Evolutionary conservation across 1,140 invertebrate genomes (phyloP), one percentile per base, ranked within the genome.

Genomic region (Wasmannia auropunctata): DNA sequence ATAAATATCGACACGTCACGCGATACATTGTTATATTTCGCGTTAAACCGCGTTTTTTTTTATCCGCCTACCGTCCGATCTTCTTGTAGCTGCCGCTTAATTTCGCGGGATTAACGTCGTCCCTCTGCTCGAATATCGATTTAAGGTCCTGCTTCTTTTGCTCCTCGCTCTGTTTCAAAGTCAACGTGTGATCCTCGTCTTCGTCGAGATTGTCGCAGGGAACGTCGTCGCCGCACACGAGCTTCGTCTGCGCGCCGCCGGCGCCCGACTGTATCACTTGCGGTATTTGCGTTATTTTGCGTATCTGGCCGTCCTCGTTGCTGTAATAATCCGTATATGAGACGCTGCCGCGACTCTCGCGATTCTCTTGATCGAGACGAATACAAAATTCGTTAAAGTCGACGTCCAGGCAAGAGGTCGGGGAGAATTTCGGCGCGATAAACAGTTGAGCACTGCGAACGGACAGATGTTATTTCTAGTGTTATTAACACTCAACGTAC

Each of bases 381-480:
- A 96, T 95, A 86, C 96, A 96, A 86, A 96, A 96, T 85, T 95
- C 95, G 87, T 94, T 95, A 70, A 96, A 95, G 86, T 96, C 96
- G 83, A 96, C 94, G 88, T 96, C 96, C 70, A 96, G 88, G 62
- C 95, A 95, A 46, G 95, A 94, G 76, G 94, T 94, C 46, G 95
- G 92, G 25, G 96, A 95, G 90, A 96, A 96, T 91, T 96, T 96
- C 67, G 95, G 95, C 31, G 91, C 86, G 91, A 92, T 93, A 89
- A 92, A 93, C 7, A 90, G 89, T 85, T 95, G 93, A n/a, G 58
- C 77, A 58, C 89, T 90, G 49, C 11, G 67, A 83, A 83, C n/a
- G 51, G 25, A 83, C 28, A 83, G 25, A 62, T 25, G 25, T 54
- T 54, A 51, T 58, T 81, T 58, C 67, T 74, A 72, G 11, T 72